A percentile compares a stretch with the other conserved stretches of the same genome.
Evolutionary conservation across 2,888 invertebrate species (phyloP).

Genomic region (Formica aserva): DNA sequence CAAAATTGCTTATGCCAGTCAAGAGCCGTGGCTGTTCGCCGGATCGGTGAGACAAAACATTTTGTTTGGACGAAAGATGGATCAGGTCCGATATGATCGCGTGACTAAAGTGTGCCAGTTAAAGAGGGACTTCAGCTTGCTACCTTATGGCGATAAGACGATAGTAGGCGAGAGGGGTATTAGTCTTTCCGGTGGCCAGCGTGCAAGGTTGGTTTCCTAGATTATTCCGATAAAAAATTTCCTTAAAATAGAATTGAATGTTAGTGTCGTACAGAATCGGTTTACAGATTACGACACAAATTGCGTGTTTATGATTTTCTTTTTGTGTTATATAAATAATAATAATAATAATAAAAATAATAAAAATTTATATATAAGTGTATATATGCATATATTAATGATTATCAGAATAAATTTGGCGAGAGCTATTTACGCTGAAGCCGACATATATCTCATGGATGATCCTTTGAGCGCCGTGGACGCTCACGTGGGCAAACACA

Average conservation of each 20-base stretch:
- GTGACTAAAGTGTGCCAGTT: constrained; percentile 91
- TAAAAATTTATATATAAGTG: neutral
- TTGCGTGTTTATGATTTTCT: neutral
- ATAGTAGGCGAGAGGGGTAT: constrained; percentile 95
- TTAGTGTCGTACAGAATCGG: neutral
- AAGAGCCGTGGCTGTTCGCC: constrained; percentile 95
- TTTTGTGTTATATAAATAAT: neutral
- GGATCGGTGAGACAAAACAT: constrained; percentile 96
- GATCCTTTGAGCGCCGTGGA: constrained; percentile 98
- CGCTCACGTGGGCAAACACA: constrained; percentile 94
- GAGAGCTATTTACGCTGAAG: constrained; percentile 94
- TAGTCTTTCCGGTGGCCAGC: constrained; percentile 92
- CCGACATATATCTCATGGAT: constrained; percentile 95
- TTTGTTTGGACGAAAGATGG: constrained; percentile 93
- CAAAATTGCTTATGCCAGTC: constrained; percentile 92
- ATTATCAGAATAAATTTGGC: constrained; percentile 92
- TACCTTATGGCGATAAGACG: constrained; percentile 94
- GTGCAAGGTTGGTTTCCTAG: constrained; percentile 86
- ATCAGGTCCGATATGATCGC: constrained; percentile 89
- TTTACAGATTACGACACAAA: neutral
- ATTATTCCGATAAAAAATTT: constrained; percentile 7
- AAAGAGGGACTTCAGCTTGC: constrained; percentile 90
- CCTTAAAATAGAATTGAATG: neutral
- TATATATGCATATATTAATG: neutral
- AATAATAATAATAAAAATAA: too few species aligned